Evolutionary conservation across 2,113 vertebrate species (phyloP), one percentile per base, ranked within the genome.

Genomic region (Turdus rufiventris): DNA sequence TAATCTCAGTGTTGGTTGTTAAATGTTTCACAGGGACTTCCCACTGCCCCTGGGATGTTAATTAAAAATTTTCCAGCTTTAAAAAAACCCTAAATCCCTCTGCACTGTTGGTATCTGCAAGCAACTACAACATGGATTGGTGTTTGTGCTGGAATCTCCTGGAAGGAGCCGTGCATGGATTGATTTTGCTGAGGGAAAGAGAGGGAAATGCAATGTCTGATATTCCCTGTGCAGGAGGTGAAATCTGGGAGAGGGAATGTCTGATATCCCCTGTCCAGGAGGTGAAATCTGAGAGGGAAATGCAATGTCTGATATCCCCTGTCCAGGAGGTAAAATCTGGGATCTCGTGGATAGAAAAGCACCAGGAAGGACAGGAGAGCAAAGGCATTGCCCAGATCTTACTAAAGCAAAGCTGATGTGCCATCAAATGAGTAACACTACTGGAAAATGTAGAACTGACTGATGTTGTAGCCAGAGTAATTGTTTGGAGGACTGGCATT

Each of bases 401-500:
- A 2, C 74, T 80, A 24, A 34, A 84, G 85, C 82, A 71, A 62
- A 74, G 71, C 26, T 62, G 63, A 51, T 48, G 34, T 56, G 60
- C 85, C 81, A 70, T 83, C 45, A 47, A 18, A 62, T 88, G 93
- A 94, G 47, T 76, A 82, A 85, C 57, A 34, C 56, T 63, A 72
- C 85, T 90, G 88, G 90, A 42, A 91, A 93, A 73, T 33, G 81
- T 29, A 42, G 58, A 63, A 53, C 56, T 95, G 80, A 80, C 26
- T 82, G 29, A 86, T 73, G 84, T 14, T 88, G 54, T 43, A 95
- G 70, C 54, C 67, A 76, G 74, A 82, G 87, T 79, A 91, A 83
- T 94, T 91, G 89, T 95, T 90, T 93, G 82, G 75, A 85, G 88
- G 53, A 50, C 67, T 70, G 82, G 72, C 78, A 19, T 66, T 85